Evolutionary conservation across 2,888 invertebrate species (phyloP), one percentile per base, ranked within the genome.

Genomic region (Caenorhabditis doughertyi): DNA sequence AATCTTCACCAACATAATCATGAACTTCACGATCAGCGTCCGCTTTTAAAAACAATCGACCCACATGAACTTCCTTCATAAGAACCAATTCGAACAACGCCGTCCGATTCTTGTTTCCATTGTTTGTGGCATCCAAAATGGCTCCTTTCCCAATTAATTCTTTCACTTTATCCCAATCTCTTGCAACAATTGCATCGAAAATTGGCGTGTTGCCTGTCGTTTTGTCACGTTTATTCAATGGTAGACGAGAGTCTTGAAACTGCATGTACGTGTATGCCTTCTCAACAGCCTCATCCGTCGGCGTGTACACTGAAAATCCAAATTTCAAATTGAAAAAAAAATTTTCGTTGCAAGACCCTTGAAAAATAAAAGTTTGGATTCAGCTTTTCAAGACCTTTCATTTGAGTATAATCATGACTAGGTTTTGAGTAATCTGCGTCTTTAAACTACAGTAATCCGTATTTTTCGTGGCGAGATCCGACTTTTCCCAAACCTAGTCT

Each of bases 241-340:
- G n/a, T 8, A 60, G 42, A 42, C 60, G 60, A 25, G 60, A 39
- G 18, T 60, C 60, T 25, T 60, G 60, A 5, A 42, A 7, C 42
- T 60, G 60, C 42, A 60, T 25, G 23, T 39, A 60, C 0, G 23
- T 23, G 13, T 8, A 42, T 4, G 35, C 23, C 39, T 8, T n/a
- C n/a, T n/a, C n/a, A n/a, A 18, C 1, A 9, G 2, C 25, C 2
- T 51, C 3, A 25, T 1, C 13, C 25, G 25, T 13, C 11, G 25
- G 25, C 2, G 2, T 16, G 11, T 18, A 51, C 23, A 8, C 51
- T 51, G 51, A 23, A 25, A 51, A 25, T 39, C 13, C n/a, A n/a
- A n/a, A n/a, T n/a, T n/a, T n/a, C n/a, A n/a, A n/a, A n/a, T n/a
- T n/a, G n/a, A n/a, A n/a, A n/a, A n/a, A n/a, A n/a, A n/a, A n/a